Evolutionary conservation across 2,113 vertebrate genomes (phyloP).

Genomic region (Alces alces): DNA sequence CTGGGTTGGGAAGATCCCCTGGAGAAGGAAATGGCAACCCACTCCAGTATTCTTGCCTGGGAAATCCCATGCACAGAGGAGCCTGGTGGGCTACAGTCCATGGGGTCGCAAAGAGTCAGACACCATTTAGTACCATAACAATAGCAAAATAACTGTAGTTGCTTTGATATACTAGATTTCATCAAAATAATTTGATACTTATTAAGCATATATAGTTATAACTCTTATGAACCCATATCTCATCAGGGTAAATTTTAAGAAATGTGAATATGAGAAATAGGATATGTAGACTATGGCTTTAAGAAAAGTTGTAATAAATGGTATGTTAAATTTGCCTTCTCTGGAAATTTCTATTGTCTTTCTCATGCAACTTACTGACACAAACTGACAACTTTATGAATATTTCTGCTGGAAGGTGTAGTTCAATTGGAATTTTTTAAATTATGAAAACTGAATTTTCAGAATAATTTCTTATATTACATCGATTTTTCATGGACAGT

Average conservation of each 20-base stretch:
- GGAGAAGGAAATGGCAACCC: background rate
- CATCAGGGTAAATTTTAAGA: background rate
- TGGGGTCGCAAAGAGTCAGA: background rate
- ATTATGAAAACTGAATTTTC: conserved; percentile 40
- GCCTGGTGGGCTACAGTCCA: background rate
- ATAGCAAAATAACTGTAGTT: background rate
- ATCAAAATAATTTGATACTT: background rate
- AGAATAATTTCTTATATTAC: conserved; percentile 17
- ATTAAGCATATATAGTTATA: background rate
- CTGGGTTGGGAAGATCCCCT: background rate
- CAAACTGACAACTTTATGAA: background rate
- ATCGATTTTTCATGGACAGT: conserved; percentile 43
- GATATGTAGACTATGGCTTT: background rate
- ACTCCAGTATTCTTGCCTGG: background rate
- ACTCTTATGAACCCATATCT: background rate
- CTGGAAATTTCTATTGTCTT: background rate
- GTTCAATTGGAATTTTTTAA: conserved; percentile 37
- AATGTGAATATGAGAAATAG: background rate
- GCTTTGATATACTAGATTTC: background rate
- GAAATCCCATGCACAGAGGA: background rate
- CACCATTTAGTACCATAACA: background rate
- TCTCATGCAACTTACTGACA: conserved; percentile 18
- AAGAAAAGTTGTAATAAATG: background rate
- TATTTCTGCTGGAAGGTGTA: conserved; percentile 16
- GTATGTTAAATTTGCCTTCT: background rate